These are phyloP conservation scores for Rallus crepitans DNA, from an alignment of 2,797 vertebrate species.

Conservation along the genomic window DNA sequence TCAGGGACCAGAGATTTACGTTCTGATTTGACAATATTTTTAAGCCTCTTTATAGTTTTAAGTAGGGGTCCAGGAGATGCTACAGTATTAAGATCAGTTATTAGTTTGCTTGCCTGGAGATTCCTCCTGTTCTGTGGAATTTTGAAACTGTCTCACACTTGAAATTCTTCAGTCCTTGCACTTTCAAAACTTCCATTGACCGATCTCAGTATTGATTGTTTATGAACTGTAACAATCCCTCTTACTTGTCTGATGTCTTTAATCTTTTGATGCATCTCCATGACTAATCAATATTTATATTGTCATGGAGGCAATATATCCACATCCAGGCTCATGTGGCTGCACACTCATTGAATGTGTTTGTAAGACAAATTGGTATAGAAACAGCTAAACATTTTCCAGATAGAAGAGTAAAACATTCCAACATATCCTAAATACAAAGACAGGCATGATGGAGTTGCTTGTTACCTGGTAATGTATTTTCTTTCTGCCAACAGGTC, in stretches of 20 bases:
- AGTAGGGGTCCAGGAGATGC: background rate
- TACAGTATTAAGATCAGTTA: background rate
- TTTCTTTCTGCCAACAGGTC: slow-evolving; percentile 82
- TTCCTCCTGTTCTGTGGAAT: background rate
- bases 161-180: background rate
- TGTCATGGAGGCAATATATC: background rate
- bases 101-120: background rate
- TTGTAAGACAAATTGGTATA: background rate
- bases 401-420: background rate
- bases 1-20: background rate
- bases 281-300: slow-evolving; percentile 6
- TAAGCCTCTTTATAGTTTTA: background rate
- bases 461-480: background rate
- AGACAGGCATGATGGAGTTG: background rate
- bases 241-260: slow-evolving; percentile 28
- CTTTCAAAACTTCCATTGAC: slow-evolving; percentile 12
- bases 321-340: background rate
- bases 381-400: background rate
- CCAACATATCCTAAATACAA: background rate
- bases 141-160: background rate
- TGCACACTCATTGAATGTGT: background rate
- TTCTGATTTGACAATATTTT: background rate
- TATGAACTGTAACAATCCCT: background rate
- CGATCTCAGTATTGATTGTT: background rate
- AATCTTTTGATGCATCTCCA: slow-evolving; percentile 14